Evolutionary conservation across 2,888 invertebrate genomes (phyloP), one percentile per base, ranked within the genome.

Genomic region (Pelosia muscerda): DNA sequence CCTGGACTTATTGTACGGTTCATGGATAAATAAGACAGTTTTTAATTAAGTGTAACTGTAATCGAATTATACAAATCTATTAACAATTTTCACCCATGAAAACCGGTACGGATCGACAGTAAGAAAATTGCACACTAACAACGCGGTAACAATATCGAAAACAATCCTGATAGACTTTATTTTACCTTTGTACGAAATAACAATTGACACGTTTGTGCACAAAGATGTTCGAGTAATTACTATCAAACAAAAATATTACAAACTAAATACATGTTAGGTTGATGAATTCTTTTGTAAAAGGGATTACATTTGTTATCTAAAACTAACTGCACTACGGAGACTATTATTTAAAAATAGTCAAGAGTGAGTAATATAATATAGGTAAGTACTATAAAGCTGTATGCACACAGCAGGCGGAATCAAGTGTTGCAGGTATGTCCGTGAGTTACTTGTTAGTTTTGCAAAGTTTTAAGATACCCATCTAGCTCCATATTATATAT

Each of bases 241-340:
- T 72, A 79, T 53, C 73, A 79, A 79, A 73, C 76, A 78, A 73
- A 71, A 65, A 49, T 13, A 65, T 63, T 64, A 69, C 55, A 60
- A 67, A 67, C 71, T 72, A 49, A 49, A 49, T 73, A 72, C 66
- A 69, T 71, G 75, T 68, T 77, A 72, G 58, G 69, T 66, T 67
- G 62, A 67, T 66, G 61, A 38, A 73, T 66, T 71, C 6, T 42
- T 56, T 66, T 65, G 60, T 25, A 59, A 59, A 59, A 42, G 38
- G 59, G 10, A 58, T 34, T 58, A 31, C 22, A 55, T 25, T 55
- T 15, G 19, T 25, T 25, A 28, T 28, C n/a, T n/a, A n/a, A 61
- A 61, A 61, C 11, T 26, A 25, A 61, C 60, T 60, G 42, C 61
- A 61, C 61, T 61, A 26, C 26, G 22, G 26, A 49, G 28, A 26